These are phyloP conservation scores for Diceros bicornis DNA, from an alignment of 2,797 vertebrate species.

Conservation along the genomic window DNA sequence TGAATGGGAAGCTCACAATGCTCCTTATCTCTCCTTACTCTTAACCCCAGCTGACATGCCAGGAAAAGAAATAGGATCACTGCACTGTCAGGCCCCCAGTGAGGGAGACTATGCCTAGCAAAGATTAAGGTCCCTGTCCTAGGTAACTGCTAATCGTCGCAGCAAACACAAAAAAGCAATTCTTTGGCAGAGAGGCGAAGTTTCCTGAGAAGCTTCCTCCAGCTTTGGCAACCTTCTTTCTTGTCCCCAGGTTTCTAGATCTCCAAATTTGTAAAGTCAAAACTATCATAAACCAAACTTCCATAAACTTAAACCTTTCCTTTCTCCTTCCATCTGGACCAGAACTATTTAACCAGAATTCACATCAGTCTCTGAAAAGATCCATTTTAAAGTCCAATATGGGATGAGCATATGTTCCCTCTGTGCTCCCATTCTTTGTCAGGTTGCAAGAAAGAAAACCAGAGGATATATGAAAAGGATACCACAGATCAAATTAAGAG, in stretches of 20 bases:
- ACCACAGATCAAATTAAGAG: neutral
- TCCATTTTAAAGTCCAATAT: neutral
- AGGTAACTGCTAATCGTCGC: neutral
- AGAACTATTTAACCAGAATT: neutral
- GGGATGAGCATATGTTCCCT: neutral
- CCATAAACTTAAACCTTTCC: neutral
- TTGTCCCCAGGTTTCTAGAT: neutral
- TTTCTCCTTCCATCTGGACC: neutral
- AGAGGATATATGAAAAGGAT: neutral
- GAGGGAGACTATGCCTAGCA: neutral
- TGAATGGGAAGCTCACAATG: neutral
- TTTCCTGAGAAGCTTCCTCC: neutral
- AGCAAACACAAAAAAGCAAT: neutral
- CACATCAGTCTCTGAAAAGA: neutral
- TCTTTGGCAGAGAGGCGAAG: neutral
- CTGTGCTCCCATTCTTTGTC: neutral
- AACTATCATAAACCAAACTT: neutral
- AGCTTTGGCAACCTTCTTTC: neutral
- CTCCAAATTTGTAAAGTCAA: neutral
- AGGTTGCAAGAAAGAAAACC: neutral
- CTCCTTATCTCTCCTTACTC: neutral
- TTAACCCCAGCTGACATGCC: neutral
- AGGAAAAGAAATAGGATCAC: neutral
- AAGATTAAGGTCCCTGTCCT: neutral
- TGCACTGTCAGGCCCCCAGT: neutral